Evolutionary conservation across 2,113 vertebrate genomes (phyloP).

Genomic region (Poeciliopsis prolifica): DNA sequence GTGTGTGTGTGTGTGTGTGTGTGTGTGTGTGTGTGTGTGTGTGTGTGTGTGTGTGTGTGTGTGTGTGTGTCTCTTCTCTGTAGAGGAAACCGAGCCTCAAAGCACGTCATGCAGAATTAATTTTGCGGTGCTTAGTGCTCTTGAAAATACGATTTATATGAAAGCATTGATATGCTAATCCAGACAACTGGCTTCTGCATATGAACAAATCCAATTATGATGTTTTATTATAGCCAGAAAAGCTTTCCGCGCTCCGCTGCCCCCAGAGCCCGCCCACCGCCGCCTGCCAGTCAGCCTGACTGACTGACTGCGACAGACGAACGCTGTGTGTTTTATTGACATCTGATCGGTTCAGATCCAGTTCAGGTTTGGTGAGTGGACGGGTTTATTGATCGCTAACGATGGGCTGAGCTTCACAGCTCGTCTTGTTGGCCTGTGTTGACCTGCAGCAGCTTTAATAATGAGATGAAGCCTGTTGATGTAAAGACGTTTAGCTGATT

Average conservation of each 20-base stretch:
- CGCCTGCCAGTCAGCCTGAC: slow-evolving; percentile 74
- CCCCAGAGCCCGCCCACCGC: slow-evolving; percentile 70
- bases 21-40: slow-evolving; percentile 16
- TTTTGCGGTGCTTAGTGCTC: slow-evolving; percentile 82
- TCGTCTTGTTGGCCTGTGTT: too few relatives aligned
- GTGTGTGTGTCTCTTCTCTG: slow-evolving; percentile 36
- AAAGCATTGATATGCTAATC: slow-evolving; percentile 87
- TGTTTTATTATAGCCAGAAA: slow-evolving; percentile 81
- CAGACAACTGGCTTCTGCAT: slow-evolving; percentile 81
- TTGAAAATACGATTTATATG: slow-evolving; percentile 85
- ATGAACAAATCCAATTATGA: slow-evolving; percentile 87
- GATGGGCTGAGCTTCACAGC: background rate
- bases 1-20: slow-evolving; percentile 25
- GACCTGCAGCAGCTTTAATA: too few relatives aligned
- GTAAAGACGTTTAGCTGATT: too few relatives aligned
- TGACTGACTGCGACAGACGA: slow-evolving; percentile 25
- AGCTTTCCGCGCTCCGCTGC: slow-evolving; percentile 73
- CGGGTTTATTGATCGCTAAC: background rate
- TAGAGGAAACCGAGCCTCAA: slow-evolving; percentile 60
- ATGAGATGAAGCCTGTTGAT: too few relatives aligned
- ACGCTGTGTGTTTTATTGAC: background rate
- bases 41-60: background rate
- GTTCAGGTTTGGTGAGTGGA: background rate
- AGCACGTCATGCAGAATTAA: slow-evolving; percentile 83
- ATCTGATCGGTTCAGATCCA: background rate